Conservation (phyloP, 2,797 vertebrate species). For the Oreortyx pictus region DNA sequence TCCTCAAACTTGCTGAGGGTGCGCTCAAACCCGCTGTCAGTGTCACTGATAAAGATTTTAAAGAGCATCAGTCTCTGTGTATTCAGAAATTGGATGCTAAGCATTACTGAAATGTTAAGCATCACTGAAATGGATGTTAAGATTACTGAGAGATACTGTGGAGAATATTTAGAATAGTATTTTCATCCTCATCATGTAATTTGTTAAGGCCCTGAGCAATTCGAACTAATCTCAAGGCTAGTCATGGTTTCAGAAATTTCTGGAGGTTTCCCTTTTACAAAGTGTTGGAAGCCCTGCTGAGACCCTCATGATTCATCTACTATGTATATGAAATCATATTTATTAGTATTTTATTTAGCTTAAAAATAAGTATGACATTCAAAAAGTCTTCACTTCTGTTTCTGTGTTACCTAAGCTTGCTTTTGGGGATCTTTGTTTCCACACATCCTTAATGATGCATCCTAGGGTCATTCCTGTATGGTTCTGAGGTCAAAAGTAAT, state of each 20-base stretch:
- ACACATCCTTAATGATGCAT: rapidly evolving
- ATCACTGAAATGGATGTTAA: not conserved
- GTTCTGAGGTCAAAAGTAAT: not conserved
- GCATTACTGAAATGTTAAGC: no score
- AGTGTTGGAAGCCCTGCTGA: not conserved
- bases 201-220: not conserved
- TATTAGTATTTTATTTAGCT: not conserved
- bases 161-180: not conserved
- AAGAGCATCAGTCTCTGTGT: no score
- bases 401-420: not conserved
- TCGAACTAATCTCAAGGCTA: not conserved
- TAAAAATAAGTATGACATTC: not conserved
- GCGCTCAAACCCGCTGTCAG: no score
- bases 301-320: not conserved
- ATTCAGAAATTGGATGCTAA: not conserved
- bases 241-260: not conserved
- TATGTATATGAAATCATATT: not conserved
- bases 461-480: not conserved
- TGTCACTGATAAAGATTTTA: no score
- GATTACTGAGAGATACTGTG: not conserved
- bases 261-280: not conserved
- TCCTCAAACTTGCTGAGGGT: no score
- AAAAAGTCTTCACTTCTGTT: not conserved
- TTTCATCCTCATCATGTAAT: not conserved
- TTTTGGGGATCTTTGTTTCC: not conserved